phyloP scores from a whole-genome alignment of 2,113 vertebrate species.

The Oostethus manadensis region DNA sequence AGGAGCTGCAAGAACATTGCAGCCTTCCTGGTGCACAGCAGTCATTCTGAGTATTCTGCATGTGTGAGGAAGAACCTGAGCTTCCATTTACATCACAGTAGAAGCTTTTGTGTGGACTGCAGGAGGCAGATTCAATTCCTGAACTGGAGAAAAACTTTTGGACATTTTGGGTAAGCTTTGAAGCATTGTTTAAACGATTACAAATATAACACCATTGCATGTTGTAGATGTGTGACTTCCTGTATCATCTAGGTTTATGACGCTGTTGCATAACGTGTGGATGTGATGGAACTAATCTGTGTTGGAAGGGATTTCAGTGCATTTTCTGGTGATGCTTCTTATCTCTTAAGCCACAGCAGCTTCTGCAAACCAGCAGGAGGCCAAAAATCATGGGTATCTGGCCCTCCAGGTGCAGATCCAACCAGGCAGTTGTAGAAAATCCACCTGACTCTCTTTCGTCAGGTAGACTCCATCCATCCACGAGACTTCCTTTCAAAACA shows the following conservation, averaged over 20 bases:
- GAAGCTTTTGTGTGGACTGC: neutral
- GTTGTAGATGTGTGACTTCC: conserved; percentile 41
- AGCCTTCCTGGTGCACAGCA: conserved; percentile 16
- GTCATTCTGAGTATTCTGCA: conserved; percentile 19
- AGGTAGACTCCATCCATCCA: conserved; percentile 27
- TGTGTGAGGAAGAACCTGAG: conserved; percentile 11
- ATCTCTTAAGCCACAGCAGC: neutral
- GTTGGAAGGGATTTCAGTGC: neutral
- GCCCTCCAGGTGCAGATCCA: conserved; percentile 34
- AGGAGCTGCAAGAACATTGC: conserved; percentile 46
- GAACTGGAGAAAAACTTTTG: neutral
- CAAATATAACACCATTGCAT: conserved; percentile 7
- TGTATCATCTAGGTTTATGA: conserved; percentile 32
- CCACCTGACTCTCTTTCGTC: conserved; percentile 8
- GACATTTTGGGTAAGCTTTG: neutral
- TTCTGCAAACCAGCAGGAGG: conserved; percentile 8
- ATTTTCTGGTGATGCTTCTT: neutral
- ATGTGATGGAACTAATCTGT: neutral
- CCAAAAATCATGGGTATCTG: conserved; percentile 59
- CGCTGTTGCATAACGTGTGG: conserved; percentile 8
- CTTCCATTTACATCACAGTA: neutral
- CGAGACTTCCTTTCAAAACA: neutral
- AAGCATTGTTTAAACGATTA: neutral
- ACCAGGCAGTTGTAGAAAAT: conserved; percentile 30
- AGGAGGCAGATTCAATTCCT: neutral